phyloP scores from a whole-genome alignment of 2,888 invertebrate genomes.

The Thyatira batis region DNA sequence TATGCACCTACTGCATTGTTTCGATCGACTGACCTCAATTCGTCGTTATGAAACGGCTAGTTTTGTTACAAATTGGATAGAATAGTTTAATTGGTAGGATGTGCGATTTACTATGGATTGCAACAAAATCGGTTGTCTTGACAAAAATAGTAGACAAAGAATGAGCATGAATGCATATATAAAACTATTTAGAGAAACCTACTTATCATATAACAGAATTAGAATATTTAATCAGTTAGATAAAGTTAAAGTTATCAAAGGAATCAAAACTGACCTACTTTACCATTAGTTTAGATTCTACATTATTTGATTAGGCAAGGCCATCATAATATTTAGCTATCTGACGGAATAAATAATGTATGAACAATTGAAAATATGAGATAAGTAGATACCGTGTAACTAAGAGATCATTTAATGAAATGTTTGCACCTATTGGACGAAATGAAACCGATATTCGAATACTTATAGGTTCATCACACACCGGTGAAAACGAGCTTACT shows the following conservation, averaged over 20 bases:
- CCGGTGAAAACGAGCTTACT: too few relatives aligned
- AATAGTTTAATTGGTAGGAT: neutral
- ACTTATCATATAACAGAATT: too few relatives aligned
- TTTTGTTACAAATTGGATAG: neutral
- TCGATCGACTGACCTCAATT: constrained; percentile 8
- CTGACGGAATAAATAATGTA: neutral
- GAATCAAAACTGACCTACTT: neutral
- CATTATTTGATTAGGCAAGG: neutral
- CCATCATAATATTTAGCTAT: neutral
- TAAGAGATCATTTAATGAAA: too few relatives aligned
- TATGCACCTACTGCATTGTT: constrained; percentile 7
- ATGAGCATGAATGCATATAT: neutral
- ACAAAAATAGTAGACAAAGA: neutral
- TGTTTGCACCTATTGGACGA: too few relatives aligned
- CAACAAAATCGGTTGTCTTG: neutral
- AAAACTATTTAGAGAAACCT: too few relatives aligned
- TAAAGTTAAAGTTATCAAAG: too few relatives aligned
- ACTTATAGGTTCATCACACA: too few relatives aligned
- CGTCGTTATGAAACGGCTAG: constrained; percentile 6
- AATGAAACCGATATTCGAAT: too few relatives aligned
- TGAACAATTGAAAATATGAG: too few relatives aligned
- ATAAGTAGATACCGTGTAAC: too few relatives aligned
- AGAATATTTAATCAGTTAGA: too few relatives aligned
- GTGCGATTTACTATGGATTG: neutral
- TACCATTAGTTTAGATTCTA: neutral